A percentile compares a stretch with the other conserved stretches of the same genome.
phyloP scores from a whole-genome alignment of 2,113 vertebrate genomes.

The Trogon surrucura region DNA sequence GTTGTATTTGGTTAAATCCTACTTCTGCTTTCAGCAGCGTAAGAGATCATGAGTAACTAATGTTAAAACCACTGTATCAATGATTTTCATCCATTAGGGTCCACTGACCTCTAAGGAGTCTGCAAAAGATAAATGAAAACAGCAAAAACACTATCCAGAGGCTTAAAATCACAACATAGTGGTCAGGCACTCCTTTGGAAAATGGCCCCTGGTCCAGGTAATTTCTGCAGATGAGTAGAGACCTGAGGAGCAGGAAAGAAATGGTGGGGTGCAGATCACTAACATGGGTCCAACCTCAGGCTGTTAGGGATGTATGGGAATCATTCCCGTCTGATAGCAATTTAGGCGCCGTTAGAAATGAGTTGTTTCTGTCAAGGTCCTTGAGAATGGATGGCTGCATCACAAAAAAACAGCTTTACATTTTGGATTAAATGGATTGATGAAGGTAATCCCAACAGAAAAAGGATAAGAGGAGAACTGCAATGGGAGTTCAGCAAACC shows the following conservation, averaged over 20 bases:
- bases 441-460: constrained; percentile 53
- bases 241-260: constrained; percentile 13
- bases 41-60: background rate
- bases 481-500: background rate
- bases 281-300: constrained; percentile 8
- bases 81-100: background rate
- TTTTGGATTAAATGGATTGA: constrained; percentile 59
- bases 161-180: background rate
- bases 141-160: background rate
- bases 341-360: constrained; percentile 43
- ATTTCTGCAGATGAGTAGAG: background rate
- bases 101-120: background rate
- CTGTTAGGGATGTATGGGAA: constrained; percentile 16
- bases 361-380: constrained; percentile 53
- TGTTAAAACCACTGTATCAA: background rate
- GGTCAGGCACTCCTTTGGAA: background rate
- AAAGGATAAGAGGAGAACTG: constrained; percentile 7
- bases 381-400: constrained; percentile 59
- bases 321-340: constrained; percentile 62
- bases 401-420: constrained; percentile 38
- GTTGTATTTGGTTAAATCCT: background rate
- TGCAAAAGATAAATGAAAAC: background rate
- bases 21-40: background rate
- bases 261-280: constrained; percentile 34
- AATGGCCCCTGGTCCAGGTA: background rate